phyloP scores from a whole-genome alignment of 2,797 vertebrate genomes.

The Muscicapa comitata region DNA sequence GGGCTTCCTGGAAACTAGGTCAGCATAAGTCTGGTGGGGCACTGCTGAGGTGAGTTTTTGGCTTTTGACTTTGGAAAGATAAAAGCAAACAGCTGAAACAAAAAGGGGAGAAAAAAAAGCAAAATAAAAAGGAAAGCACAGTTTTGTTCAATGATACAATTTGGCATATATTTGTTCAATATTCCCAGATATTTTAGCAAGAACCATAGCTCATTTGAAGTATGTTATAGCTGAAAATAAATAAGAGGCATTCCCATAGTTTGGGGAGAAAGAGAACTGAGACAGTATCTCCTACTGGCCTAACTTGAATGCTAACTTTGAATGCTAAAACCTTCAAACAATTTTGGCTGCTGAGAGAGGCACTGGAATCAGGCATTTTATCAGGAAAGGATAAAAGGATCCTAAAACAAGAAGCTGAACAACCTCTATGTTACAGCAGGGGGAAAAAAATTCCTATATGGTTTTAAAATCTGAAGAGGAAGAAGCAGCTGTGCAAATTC shows the following conservation, averaged over 20 bases:
- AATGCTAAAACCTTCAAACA: not conserved
- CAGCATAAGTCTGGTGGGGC: not conserved
- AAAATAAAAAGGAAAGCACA: not conserved
- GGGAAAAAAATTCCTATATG: fast-evolving
- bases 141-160: not conserved
- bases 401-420: not conserved
- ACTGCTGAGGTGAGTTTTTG: not conserved
- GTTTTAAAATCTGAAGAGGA: not conserved
- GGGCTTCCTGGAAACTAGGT: not conserved
- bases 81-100: not conserved
- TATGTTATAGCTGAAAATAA: not conserved
- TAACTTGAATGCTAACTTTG: not conserved
- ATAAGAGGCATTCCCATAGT: not conserved
- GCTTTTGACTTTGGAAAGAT: not conserved
- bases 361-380: not conserved
- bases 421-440: not conserved
- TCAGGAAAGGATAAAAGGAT: not conserved
- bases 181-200: not conserved
- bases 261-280: not conserved
- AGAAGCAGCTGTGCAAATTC: fast-evolving
- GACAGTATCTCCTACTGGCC: not conserved
- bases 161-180: not conserved
- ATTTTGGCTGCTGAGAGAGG: not conserved
- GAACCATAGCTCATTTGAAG: not conserved
- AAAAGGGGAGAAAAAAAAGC: not conserved